A percentile compares a stretch with the other conserved stretches of the same genome.
phyloP scores from a whole-genome alignment of 2,888 invertebrate genomes.

The Alviniconcha strummeri region DNA sequence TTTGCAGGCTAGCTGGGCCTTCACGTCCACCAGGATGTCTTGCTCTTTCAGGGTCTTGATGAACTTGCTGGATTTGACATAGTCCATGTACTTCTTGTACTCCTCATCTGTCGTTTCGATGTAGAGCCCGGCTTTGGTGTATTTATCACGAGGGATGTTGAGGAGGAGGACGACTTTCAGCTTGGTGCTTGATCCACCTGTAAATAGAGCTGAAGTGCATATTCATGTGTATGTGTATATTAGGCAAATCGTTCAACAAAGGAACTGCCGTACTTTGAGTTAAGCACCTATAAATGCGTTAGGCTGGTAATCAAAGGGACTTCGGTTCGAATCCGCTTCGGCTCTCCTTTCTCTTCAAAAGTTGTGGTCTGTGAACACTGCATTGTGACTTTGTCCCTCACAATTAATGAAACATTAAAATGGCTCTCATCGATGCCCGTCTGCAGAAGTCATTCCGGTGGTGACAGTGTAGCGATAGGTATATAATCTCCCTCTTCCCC shows the following conservation, averaged over 20 bases:
- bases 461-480: too few relatives aligned
- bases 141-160: background rate
- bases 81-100: background rate
- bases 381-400: too few relatives aligned
- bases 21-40: background rate
- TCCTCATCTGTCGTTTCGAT: background rate
- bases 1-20: background rate
- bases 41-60: background rate
- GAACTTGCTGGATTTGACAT: constrained; percentile 5
- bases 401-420: too few relatives aligned
- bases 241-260: background rate
- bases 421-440: too few relatives aligned
- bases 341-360: too few relatives aligned
- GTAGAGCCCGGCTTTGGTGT: background rate
- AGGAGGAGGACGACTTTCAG: constrained; percentile 11
- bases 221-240: background rate
- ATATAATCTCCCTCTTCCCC: too few relatives aligned
- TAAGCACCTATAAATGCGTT: background rate
- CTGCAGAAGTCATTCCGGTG: too few relatives aligned
- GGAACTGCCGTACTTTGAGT: background rate
- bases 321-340: background rate
- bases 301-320: background rate
- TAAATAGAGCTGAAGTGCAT: background rate
- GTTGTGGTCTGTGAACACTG: too few relatives aligned
- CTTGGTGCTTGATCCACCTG: background rate